Conservation (phyloP, 2,888 invertebrate genomes). For the Calliphora vomitoria region DNA sequence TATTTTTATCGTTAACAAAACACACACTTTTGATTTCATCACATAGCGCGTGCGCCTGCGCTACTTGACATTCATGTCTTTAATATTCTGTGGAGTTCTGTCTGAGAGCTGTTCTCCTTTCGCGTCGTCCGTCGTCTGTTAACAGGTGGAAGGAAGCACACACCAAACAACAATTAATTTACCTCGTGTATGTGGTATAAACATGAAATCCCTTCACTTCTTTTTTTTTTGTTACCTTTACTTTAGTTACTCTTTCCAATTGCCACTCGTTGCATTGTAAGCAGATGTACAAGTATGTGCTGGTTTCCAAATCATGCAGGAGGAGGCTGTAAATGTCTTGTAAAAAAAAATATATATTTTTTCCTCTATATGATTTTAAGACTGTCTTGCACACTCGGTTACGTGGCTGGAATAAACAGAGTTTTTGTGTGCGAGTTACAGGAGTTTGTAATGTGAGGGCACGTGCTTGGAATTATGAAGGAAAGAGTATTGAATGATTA, state of each 20-base stretch:
- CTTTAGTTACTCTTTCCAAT: not conserved
- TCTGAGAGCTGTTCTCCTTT: constrained; percentile 1
- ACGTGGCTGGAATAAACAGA: constrained; percentile 29
- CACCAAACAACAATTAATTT: constrained; percentile 67
- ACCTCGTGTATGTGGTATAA: constrained; percentile 13
- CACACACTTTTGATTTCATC: constrained; percentile 58
- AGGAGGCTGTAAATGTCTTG: constrained; percentile 63
- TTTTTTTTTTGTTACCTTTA: not conserved
- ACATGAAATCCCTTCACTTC: constrained; percentile 50
- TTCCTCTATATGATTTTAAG: constrained; percentile 43
- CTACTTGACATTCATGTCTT: constrained; percentile 40
- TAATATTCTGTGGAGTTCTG: constrained; percentile 49
- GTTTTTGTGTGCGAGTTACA: constrained; percentile 32
- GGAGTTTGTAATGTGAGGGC: constrained; percentile 21
- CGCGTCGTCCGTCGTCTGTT: not conserved
- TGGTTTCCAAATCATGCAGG: constrained; percentile 58
- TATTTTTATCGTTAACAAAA: constrained; percentile 64
- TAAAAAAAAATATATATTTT: constrained; percentile 25
- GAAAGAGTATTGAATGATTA: not conserved
- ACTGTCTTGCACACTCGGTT: constrained; percentile 10
- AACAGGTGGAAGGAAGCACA: constrained; percentile 74
- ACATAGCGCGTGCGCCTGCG: constrained; percentile 62
- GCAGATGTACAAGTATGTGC: constrained; percentile 55
- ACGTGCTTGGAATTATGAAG: constrained; percentile 50
- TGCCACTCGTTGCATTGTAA: not conserved